phyloP scores from a whole-genome alignment of 2,113 vertebrate species.

The Mungos mungo region DNA sequence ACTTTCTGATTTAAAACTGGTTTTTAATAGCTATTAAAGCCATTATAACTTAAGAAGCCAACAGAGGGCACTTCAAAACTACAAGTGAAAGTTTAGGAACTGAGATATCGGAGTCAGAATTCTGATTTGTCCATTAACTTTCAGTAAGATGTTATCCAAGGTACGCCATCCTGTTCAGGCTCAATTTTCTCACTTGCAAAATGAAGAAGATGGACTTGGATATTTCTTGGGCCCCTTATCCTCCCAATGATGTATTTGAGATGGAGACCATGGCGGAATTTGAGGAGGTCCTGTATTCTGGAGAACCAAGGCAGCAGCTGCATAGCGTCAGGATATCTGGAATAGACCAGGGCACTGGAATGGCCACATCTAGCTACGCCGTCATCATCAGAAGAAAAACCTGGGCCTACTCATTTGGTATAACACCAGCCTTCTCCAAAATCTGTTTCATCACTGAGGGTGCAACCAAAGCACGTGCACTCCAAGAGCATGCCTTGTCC shows the following conservation, averaged over 20 bases:
- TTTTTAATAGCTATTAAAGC: background rate
- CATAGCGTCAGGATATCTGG: background rate
- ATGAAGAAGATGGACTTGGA: background rate
- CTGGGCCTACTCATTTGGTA: background rate
- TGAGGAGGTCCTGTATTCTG: background rate
- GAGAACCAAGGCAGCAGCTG: background rate
- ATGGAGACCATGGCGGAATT: background rate
- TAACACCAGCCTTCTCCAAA: background rate
- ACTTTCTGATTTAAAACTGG: background rate
- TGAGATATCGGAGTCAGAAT: background rate
- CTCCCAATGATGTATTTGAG: background rate
- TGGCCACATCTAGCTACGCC: background rate
- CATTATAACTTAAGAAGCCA: background rate
- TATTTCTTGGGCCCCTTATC: background rate
- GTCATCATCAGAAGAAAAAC: background rate
- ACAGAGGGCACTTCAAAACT: background rate
- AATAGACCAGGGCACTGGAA: background rate
- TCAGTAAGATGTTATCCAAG: background rate
- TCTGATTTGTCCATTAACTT: background rate
- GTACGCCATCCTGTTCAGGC: background rate
- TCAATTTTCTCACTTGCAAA: background rate
- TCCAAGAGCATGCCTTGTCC: background rate
- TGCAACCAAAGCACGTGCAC: background rate
- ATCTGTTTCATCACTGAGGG: background rate
- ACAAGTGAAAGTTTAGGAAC: background rate